Base-by-base conservation (phyloP, 1,140 invertebrate genomes). In the Zaprionus davidi region DNA sequence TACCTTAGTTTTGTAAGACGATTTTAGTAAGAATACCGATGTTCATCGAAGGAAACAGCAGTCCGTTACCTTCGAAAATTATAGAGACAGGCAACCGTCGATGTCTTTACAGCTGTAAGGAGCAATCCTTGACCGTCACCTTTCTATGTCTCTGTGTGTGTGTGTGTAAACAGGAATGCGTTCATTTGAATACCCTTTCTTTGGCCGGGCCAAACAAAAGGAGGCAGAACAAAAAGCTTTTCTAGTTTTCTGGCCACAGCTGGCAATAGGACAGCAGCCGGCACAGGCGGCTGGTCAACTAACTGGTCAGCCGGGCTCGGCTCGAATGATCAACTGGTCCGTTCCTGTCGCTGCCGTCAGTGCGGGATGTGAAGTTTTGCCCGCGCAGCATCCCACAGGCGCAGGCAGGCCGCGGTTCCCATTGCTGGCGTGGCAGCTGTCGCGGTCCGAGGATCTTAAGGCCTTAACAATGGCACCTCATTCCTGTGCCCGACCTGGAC, bases 181-280 rank as follows among this genome's bases (percentile, higher is more conserved):
- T 28, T 31, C 28, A 17, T 46, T 9, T 46, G 6, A 41, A 41
- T 41, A 41, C 51, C 60, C 44, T 55, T 81, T 81, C 59, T 81
- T 44, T 65, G 24, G 46, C 26, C 34, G 17, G 68, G 17, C 70
- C 65, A 20, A 86, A 86, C 83, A 86, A 88, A 64, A 70, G 77
- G 46, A 67, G 55, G 20, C 22, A 55, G 36, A 80, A 86, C 74
- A 88, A 82, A 80, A 75, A 80, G 84, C 84, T 87, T 80, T 86
- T 87, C 83, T 87, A 88, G 83, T 79, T 69, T 74, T 38, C 17
- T 12, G 13, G 20, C 20, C 66, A 60, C 49, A 34, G 31, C 63
- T 65, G 64, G 9, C 64, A 22, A 74, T 46, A 60, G 71, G 58
- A 70, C 59, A 57, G 71, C 44, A 11, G 55, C 56, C 56, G 64